Base-by-base conservation (phyloP, 2,888 invertebrate genomes). In the Phyllotreta cruciferae region DNA sequence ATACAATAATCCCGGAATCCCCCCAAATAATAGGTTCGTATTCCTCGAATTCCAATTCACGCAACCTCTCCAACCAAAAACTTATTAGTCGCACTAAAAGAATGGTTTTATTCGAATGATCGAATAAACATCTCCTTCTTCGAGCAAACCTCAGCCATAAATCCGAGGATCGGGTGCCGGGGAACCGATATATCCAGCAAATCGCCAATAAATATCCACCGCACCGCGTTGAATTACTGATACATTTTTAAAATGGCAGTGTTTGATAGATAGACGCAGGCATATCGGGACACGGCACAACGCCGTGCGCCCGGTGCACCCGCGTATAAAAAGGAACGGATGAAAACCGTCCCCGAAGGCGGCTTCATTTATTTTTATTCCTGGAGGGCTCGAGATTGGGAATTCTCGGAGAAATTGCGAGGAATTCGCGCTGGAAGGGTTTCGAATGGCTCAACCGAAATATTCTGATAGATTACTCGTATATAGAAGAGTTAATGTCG, bases 351-450 rank as follows among this genome's bases (percentile, higher is more conserved):
- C 49, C 35, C 35, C 36, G 34, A 35, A 49, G 49, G 35, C 34
- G 11, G 35, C 35, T 49, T 35, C 49, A 49, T 49, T 49, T 49
- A 49, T 49, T 49, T 49, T 49, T 49, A 49, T 49, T 49, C 36
- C 49, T 35, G 35, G 35, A 49, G n/a, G 35, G 49, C 35, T 49
- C 49, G 14, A 35, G 35, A 49, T 49, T n/a, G 49, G 35, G 14
- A 35, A 34, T 49, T 49, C 47, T 49, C 10, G 11, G 49, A 35
- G 11, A 49, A 35, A 49, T 49, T 49, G 35, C 7, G 6, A 11
- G 36, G 1, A 34, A 6, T 6, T 35, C 36, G 11, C 11, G 11
- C 11, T 5, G n/a, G 49, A 35, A n/a, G 36, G 36, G 10, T 3
- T 11, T 47, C 7, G 14, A 14, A 24, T 24, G 24, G 24, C 24